Evolutionary conservation across 2,797 vertebrate genomes (phyloP).

Genomic region (Sebastes taczanowskii): DNA sequence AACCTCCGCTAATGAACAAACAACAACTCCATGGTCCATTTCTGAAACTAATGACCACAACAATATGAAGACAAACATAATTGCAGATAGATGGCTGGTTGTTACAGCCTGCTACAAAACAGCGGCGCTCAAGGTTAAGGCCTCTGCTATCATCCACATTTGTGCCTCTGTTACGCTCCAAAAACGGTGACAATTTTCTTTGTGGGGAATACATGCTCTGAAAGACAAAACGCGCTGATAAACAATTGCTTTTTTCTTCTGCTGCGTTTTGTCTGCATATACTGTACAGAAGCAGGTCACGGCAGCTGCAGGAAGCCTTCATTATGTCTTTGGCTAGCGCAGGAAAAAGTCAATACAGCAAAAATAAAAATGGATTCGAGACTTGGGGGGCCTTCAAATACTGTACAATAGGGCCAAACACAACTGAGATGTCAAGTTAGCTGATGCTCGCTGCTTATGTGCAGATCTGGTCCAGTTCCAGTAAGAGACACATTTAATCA

Average conservation of each 20-base stretch:
- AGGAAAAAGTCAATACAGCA: constrained; percentile 81
- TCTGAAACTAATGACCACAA: constrained; percentile 68
- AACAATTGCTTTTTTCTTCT: constrained; percentile 60
- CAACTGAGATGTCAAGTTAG: constrained; percentile 71
- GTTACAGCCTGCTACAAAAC: constrained; percentile 50
- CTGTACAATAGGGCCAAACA: constrained; percentile 66
- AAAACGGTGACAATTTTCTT: constrained; percentile 59
- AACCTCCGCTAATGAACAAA: constrained; percentile 74
- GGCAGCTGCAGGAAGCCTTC: constrained; percentile 78
- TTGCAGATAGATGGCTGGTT: constrained; percentile 38
- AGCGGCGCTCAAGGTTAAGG: constrained; percentile 58
- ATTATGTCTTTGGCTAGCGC: constrained; percentile 78
- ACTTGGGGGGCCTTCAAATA: constrained; percentile 79
- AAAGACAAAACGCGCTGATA: constrained; percentile 45
- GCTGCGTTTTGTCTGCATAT: constrained; percentile 75
- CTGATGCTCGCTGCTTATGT: constrained; percentile 60
- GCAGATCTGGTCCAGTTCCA: constrained; percentile 40
- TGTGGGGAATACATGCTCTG: constrained; percentile 33
- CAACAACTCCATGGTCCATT: constrained; percentile 69
- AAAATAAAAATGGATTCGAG: constrained; percentile 83
- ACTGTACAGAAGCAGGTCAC: constrained; percentile 73
- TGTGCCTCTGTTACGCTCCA: constrained; percentile 36
- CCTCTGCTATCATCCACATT: constrained; percentile 26
- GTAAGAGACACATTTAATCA: constrained; percentile 50
- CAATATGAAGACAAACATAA: constrained; percentile 56